phyloP scores from a whole-genome alignment of 2,797 vertebrate genomes.

The Sphenopsis melanotis region DNA sequence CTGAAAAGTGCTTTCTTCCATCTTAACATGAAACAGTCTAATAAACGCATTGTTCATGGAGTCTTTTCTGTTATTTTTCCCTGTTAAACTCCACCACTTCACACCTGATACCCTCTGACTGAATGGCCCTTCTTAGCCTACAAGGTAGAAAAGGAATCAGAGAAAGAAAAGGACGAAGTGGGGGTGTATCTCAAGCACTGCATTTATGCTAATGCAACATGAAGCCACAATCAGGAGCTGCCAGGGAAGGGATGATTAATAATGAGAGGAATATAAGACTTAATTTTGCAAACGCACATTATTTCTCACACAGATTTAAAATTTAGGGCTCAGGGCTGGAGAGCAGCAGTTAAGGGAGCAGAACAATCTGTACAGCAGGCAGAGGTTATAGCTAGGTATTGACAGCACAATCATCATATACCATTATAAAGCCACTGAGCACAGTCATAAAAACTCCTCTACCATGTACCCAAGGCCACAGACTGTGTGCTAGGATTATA shows the following conservation, averaged over 20 bases:
- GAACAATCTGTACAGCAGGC: background rate
- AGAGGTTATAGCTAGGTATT: constrained; percentile 40
- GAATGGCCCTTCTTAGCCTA: constrained; percentile 14
- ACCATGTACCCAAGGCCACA: background rate
- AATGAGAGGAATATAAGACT: constrained; percentile 10
- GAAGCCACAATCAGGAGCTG: constrained; percentile 30
- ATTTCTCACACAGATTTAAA: constrained; percentile 37
- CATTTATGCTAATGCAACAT: constrained; percentile 2
- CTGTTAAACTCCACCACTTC: constrained; percentile 7
- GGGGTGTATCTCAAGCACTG: background rate
- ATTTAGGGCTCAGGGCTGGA: background rate
- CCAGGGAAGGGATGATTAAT: constrained; percentile 43
- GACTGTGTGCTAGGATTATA: background rate
- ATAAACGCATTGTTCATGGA: background rate
- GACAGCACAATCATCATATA: constrained; percentile 27
- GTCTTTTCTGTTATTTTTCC: background rate
- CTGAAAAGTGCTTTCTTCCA: background rate
- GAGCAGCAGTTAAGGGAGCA: constrained; percentile 24
- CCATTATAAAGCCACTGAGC: constrained; percentile 29
- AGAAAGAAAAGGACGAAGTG: background rate
- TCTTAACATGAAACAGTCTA: constrained; percentile 17
- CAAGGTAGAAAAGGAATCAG: constrained; percentile 25
- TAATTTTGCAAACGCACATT: constrained; percentile 7
- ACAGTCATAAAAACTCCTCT: constrained; percentile 7
- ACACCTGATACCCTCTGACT: constrained; percentile 3